Base-by-base conservation (phyloP, 1,140 invertebrate species). In the Colletes gigas region DNA sequence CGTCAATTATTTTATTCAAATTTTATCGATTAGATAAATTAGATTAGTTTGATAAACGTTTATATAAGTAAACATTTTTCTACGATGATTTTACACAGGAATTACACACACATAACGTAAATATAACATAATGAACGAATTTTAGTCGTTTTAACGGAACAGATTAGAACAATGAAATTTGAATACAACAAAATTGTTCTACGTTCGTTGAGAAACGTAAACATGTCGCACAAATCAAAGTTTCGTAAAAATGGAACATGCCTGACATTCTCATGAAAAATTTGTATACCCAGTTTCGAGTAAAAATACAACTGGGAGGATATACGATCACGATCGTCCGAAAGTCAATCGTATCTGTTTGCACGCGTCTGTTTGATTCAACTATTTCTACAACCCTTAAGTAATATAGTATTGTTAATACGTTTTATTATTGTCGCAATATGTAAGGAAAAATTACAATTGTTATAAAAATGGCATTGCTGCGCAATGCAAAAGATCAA, bases 381-480 rank as follows among this genome's bases (percentile, higher is more conserved):
- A 66, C 21, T 73, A 83, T 83, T 85, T 83, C 15, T 65, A 70
- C 87, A 78, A 83, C 60, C 81, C 62, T 78, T 87, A 88, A 78
- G 54, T 78, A 86, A 87, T 87, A 83, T 84, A 76, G 78, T 82
- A 84, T 85, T 88, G 86, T 91, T 88, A 84, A 83, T 89, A 82
- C 74, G 73, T 90, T 84, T 89, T 86, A 88, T 83, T 72, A 88
- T 83, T 85, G 80, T 83, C 60, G 80, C 76, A 81, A 52, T 55
- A 78, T 90, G 86, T 89, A 90, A 89, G 68, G 70, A 88, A 82
- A 30, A 71, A 76, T 78, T 83, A 68, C 83, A 83, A 87, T 86
- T 90, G 86, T 91, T 91, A 90, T 87, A 82, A 83, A 88, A 89
- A 86, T 41, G 59, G 81, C 86, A 88, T 90, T 90, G 89, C 86